Percentiles rank a stretch among this genome's conserved stretches.
Evolutionary conservation across 2,797 vertebrate species (phyloP).

Genomic region (Erethizon dorsatum): DNA sequence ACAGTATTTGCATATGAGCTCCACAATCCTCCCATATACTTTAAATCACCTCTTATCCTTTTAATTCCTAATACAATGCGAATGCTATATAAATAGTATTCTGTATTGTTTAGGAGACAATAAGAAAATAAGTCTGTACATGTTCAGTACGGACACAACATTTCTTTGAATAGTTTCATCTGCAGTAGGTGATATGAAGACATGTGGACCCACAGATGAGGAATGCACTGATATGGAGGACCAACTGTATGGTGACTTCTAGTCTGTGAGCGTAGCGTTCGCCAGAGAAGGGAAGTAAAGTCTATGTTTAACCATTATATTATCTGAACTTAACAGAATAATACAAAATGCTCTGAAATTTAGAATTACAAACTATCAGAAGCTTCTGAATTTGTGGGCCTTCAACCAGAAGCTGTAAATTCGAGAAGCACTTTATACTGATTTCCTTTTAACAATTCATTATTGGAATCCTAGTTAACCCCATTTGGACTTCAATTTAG

Average conservation of each 20-base stretch:
- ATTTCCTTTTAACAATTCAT: slow-evolving; percentile 54
- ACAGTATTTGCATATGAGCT: background rate
- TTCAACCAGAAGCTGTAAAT: slow-evolving; percentile 39
- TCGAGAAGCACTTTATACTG: slow-evolving; percentile 19
- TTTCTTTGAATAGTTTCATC: background rate
- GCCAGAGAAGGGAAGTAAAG: slow-evolving; percentile 62
- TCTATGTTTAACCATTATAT: background rate
- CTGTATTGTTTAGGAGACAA: background rate
- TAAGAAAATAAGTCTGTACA: background rate
- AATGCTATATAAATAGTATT: background rate
- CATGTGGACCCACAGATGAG: background rate
- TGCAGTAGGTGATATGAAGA: background rate
- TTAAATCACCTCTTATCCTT: background rate
- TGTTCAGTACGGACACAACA: background rate
- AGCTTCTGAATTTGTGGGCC: background rate
- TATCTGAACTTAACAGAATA: slow-evolving; percentile 12
- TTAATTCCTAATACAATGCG: background rate
- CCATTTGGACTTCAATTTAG: slow-evolving; percentile 52
- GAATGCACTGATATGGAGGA: background rate
- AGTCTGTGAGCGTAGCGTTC: background rate
- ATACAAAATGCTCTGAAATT: background rate
- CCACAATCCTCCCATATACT: background rate
- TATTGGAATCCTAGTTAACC: slow-evolving; percentile 39
- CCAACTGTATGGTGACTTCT: background rate
- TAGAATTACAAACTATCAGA: slow-evolving; percentile 45